Base-by-base conservation (phyloP, 64 coral and sea anemone genomes). In the Catalaphyllia jardinei region DNA sequence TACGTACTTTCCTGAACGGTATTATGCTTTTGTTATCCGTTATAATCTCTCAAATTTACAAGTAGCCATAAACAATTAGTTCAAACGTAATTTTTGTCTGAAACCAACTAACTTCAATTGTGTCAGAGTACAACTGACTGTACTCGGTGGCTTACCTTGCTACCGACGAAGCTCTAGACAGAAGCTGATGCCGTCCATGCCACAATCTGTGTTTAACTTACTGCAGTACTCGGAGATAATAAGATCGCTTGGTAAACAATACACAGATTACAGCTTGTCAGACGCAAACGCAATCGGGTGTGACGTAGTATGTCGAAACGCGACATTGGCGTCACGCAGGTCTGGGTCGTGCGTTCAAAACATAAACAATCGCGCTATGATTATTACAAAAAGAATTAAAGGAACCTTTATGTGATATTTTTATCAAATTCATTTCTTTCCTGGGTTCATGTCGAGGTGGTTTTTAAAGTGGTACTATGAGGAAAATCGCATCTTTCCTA, bases 61-160 rank as follows among this genome's bases (percentile, higher is more conserved):
- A 84, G 80, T 71, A 51, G 80, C 61, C 30, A 60, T 52, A 18
- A 71, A 25, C 71, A 85, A 71, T 28, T 71, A 71, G 35, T 51
- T 42, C n/a, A 57, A 0, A 57, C 54, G 11, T 57, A 57, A 57
- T 57, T 57, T 35, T 57, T 57, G 54, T 57, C 54, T 57, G 54
- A 14, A 12, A 57, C 42, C 7, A 57, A 57, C 54, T 16, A 2
- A 12, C 18, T 50, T 69, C 25, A 24, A 69, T 69, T 69, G 65
- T 69, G 10, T 25, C 8, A 27, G 11, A 69, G 25, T 29, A 5
- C 22, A 27, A 69, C 25, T 69, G 20, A 4, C 27, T 24, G 64
- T 9, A 67, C 20, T 31, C 15, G 3, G 3, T 62, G 38, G n/a
- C 81, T 12, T 85, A 85, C 81, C 81, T 71, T 71, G 16, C 28